Evolutionary conservation across 2,113 vertebrate genomes (phyloP).

Genomic region (Oophaga pumilio): DNA sequence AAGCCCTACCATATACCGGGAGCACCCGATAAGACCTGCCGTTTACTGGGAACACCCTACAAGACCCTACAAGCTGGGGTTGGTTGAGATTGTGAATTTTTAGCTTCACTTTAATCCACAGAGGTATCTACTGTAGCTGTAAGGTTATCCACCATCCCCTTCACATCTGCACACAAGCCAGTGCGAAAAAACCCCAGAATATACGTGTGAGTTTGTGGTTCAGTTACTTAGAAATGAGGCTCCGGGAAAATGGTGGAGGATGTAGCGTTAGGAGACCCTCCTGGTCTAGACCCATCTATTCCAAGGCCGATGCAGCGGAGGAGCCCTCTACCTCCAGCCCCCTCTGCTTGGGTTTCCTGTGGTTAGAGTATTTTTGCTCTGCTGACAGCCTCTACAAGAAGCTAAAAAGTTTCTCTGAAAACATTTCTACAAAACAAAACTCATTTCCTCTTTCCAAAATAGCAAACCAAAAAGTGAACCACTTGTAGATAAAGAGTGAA

Average conservation of each 20-base stretch:
- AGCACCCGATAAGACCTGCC: too few species aligned
- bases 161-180: too few species aligned
- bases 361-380: constrained; percentile 27
- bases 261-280: not conserved
- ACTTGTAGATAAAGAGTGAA: not conserved
- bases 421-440: constrained; percentile 40
- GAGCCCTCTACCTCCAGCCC: not conserved
- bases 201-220: not conserved
- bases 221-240: not conserved
- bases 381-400: not conserved
- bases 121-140: too few species aligned
- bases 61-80: too few species aligned
- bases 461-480: constrained; percentile 24
- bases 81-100: too few species aligned
- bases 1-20: too few species aligned
- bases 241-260: not conserved
- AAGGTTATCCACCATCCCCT: too few species aligned
- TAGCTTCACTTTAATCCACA: too few species aligned
- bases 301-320: not conserved
- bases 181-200: too few species aligned
- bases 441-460: constrained; percentile 52
- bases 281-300: not conserved
- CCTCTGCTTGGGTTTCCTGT: constrained; percentile 30
- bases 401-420: constrained; percentile 31
- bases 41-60: too few species aligned